Evolutionary conservation across 2,797 vertebrate species (phyloP).

Genomic region (Pangasius larnaudii): DNA sequence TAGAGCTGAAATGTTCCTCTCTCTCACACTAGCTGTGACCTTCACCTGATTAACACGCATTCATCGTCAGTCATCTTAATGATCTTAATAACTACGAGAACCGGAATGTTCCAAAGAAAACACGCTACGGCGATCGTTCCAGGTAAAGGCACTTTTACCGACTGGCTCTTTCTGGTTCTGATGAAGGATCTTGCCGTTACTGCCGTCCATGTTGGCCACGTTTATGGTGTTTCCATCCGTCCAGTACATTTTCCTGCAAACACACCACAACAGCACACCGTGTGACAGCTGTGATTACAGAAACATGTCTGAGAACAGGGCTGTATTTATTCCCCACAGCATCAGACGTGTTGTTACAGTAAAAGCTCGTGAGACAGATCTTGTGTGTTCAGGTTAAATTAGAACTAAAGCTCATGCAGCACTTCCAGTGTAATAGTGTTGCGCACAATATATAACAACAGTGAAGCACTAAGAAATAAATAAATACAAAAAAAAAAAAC

Average conservation of each 20-base stretch:
- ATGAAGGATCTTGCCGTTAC: constrained; percentile 86
- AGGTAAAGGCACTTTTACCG: constrained; percentile 71
- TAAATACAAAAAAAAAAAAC: no score
- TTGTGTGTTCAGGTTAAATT: background rate
- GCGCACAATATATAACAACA: no score
- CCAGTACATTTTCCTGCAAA: constrained; percentile 87
- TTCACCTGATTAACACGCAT: constrained; percentile 2
- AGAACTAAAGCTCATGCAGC: background rate
- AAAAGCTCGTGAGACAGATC: background rate
- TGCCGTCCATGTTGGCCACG: constrained; percentile 88
- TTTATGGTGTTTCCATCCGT: constrained; percentile 87
- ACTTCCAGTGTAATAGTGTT: background rate
- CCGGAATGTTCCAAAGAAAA: background rate
- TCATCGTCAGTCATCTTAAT: background rate
- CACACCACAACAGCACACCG: constrained; percentile 14
- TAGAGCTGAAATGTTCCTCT: background rate
- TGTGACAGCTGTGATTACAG: background rate
- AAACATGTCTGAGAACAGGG: background rate
- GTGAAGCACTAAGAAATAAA: background rate
- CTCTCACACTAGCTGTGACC: background rate
- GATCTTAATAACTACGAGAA: background rate
- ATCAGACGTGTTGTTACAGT: background rate
- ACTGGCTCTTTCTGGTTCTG: constrained; percentile 88
- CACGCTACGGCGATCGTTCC: background rate
- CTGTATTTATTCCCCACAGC: background rate